These are phyloP conservation scores for Parnassius smintheus DNA, from an alignment of 2,888 invertebrate species.

Conservation along the genomic window DNA sequence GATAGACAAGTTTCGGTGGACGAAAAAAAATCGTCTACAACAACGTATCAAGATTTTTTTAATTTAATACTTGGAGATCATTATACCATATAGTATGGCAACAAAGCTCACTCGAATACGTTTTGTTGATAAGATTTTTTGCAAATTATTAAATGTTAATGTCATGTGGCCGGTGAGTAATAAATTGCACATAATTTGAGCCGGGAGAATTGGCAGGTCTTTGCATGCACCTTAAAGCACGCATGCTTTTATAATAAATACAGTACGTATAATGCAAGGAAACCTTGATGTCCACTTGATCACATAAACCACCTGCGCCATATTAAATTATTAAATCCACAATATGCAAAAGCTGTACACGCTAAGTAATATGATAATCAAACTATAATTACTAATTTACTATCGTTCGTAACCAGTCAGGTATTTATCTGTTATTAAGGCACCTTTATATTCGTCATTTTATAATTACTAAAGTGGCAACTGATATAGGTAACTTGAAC, in stretches of 20 bases:
- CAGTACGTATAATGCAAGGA: slow-evolving; percentile 41
- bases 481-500: no score
- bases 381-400: slow-evolving; percentile 41
- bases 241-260: slow-evolving; percentile 52
- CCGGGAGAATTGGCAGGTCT: slow-evolving; percentile 43
- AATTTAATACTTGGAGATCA: no score
- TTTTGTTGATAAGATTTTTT: slow-evolving; percentile 64
- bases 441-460: neutral
- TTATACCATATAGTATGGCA: neutral
- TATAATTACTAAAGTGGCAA: neutral
- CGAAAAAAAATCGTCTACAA: no score
- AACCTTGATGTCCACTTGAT: slow-evolving; percentile 31
- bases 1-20: no score
- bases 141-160: slow-evolving; percentile 63
- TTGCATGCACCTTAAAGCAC: slow-evolving; percentile 33
- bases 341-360: slow-evolving; percentile 32
- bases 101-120: slow-evolving; percentile 35
- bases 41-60: no score
- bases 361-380: slow-evolving; percentile 42
- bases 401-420: slow-evolving; percentile 7
- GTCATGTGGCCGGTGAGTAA: slow-evolving; percentile 58
- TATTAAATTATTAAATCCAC: slow-evolving; percentile 50
- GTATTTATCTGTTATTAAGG: slow-evolving; percentile 4
- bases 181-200: slow-evolving; percentile 69
- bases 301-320: slow-evolving; percentile 43